phyloP scores from a whole-genome alignment of 2,888 invertebrate genomes.

The Chaetogeoica ovagalla region DNA sequence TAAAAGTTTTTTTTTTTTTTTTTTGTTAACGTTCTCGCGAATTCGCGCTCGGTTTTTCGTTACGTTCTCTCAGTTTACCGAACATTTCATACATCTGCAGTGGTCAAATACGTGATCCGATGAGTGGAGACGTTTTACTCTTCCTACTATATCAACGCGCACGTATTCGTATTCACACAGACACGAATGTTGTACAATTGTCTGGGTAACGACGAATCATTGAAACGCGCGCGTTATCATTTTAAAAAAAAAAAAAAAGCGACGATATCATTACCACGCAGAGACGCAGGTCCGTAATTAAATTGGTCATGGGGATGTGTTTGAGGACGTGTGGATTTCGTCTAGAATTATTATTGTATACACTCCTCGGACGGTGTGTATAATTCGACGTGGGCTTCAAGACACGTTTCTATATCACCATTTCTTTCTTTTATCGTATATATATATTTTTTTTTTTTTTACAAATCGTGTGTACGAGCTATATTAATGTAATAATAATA shows the following conservation, averaged over 20 bases:
- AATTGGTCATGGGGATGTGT: slow-evolving; percentile 51
- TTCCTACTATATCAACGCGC: neutral
- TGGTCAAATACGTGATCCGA: slow-evolving; percentile 16
- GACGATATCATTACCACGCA: slow-evolving; percentile 21
- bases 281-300: slow-evolving; percentile 52
- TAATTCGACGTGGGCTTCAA: slow-evolving; percentile 52
- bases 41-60: too few relatives aligned
- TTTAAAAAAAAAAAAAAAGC: slow-evolving; percentile 19
- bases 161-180: neutral
- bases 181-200: neutral
- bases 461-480: slow-evolving; percentile 22
- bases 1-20: too few relatives aligned
- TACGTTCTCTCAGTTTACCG: too few relatives aligned
- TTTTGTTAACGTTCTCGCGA: too few relatives aligned
- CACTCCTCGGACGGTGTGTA: too few relatives aligned
- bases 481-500: too few relatives aligned
- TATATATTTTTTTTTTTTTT: slow-evolving; percentile 1
- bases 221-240: slow-evolving; percentile 2
- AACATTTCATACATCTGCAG: neutral
- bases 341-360: slow-evolving; percentile 2
- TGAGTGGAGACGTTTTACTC: too few relatives aligned
- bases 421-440: neutral
- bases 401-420: slow-evolving; percentile 16
- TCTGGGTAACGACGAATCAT: too few relatives aligned
- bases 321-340: neutral